Percentiles rank a stretch among this genome's conserved stretches.
phyloP scores from a whole-genome alignment of 2,113 vertebrate genomes.

The Scatophagus argus region DNA sequence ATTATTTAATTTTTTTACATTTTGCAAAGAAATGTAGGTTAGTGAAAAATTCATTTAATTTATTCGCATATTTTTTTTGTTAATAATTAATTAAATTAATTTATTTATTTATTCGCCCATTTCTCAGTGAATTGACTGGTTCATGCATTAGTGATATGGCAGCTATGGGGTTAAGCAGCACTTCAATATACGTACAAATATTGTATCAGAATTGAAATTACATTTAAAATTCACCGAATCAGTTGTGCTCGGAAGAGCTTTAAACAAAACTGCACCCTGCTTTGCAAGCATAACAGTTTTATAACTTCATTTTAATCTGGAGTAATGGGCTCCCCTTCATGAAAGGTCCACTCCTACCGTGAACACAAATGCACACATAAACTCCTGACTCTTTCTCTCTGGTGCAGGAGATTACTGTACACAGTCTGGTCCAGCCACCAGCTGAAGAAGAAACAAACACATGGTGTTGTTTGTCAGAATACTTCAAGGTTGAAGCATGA shows the following conservation, averaged over 20 bases:
- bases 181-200: constrained; percentile 11
- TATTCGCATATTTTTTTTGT: constrained; percentile 4
- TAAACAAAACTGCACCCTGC: constrained; percentile 11
- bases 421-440: constrained; percentile 40
- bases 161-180: constrained; percentile 13
- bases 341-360: too few relatives aligned
- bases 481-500: constrained; percentile 63
- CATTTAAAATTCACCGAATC: constrained; percentile 28
- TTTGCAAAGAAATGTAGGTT: constrained; percentile 22
- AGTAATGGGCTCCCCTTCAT: constrained; percentile 42
- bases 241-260: constrained; percentile 8
- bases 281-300: constrained; percentile 37
- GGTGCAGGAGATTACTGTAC: constrained; percentile 36
- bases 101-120: constrained; percentile 10
- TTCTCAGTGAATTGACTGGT: background rate
- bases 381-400: background rate
- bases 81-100: constrained; percentile 22
- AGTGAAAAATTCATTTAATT: background rate
- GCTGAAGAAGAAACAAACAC: constrained; percentile 57
- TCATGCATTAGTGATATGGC: constrained; percentile 3
- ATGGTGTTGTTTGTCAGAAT: constrained; percentile 6
- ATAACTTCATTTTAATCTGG: constrained; percentile 29
- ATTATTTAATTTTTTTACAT: constrained; percentile 15
- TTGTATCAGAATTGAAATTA: constrained; percentile 15
- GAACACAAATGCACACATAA: too few relatives aligned